Percentiles rank a stretch among this genome's conserved stretches.
phyloP scores from a whole-genome alignment of 2,113 vertebrate genomes.

The Rutilus rutilus region DNA sequence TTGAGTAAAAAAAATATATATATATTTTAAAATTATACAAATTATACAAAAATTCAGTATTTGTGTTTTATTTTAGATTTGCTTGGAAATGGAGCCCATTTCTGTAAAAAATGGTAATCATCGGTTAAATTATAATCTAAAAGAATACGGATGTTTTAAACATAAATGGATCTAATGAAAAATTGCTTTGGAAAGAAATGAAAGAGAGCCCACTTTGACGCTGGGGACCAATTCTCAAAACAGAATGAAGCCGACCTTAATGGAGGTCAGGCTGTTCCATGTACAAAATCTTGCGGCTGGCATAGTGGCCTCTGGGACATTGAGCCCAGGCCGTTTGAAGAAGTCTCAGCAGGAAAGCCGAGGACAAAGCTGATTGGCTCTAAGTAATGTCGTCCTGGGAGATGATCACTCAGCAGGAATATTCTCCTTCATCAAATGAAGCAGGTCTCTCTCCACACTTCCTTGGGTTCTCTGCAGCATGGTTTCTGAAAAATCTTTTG shows the following conservation, averaged over 20 bases:
- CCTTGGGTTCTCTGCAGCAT: conserved; percentile 28
- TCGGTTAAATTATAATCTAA: background rate
- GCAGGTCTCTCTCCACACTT: conserved; percentile 26
- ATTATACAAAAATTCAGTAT: background rate
- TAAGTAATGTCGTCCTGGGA: conserved; percentile 22
- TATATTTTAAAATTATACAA: background rate
- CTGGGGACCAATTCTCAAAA: conserved; percentile 18
- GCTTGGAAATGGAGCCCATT: background rate
- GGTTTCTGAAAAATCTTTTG: conserved; percentile 5
- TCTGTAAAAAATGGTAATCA: background rate
- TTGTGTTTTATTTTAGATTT: background rate
- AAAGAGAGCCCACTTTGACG: conserved; percentile 14
- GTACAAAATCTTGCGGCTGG: conserved; percentile 39
- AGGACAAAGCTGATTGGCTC: conserved; percentile 29
- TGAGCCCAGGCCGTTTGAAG: conserved; percentile 21
- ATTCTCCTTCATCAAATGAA: conserved; percentile 43
- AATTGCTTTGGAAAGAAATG: background rate
- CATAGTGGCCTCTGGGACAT: conserved; percentile 26
- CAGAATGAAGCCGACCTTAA: conserved; percentile 27
- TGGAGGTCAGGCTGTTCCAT: conserved; percentile 32
- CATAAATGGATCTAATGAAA: conserved; percentile 26
- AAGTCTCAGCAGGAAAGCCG: conserved; percentile 32
- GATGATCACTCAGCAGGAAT: conserved; percentile 36
- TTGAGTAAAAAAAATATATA: background rate
- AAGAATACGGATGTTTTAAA: background rate